These are phyloP conservation scores for Achroia grisella DNA, from an alignment of 1,140 invertebrate genomes.

Conservation along the genomic window DNA sequence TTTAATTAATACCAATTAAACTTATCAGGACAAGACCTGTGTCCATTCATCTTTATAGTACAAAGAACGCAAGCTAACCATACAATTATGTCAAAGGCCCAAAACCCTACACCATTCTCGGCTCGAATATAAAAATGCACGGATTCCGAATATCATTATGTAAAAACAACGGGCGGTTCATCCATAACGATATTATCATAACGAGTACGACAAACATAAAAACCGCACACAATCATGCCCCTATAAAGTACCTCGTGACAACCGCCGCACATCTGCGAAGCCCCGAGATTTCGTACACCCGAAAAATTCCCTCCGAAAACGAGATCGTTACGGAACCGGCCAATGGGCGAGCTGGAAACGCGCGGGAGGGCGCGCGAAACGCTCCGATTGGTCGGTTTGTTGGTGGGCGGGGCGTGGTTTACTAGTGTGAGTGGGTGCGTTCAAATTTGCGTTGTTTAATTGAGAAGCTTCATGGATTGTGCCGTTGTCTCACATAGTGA, in stretches of 20 bases:
- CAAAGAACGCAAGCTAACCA: too few species aligned
- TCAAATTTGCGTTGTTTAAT: slow-evolving; percentile 24
- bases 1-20: too few species aligned
- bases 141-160: slow-evolving; percentile 37
- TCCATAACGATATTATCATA: slow-evolving; percentile 65
- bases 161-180: slow-evolving; percentile 42
- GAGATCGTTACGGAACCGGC: slow-evolving; percentile 39
- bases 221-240: slow-evolving; percentile 45
- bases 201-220: slow-evolving; percentile 44
- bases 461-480: slow-evolving; percentile 15
- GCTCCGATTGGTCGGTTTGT: slow-evolving; percentile 38
- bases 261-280: slow-evolving; percentile 47
- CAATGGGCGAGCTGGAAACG: slow-evolving; percentile 31
- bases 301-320: slow-evolving; percentile 61
- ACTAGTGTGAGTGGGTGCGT: slow-evolving; percentile 10
- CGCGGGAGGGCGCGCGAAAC: slow-evolving; percentile 41
- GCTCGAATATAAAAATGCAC: slow-evolving; percentile 16
- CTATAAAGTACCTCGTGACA: slow-evolving; percentile 51
- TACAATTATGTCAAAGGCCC: not conserved
- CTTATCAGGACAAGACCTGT: too few species aligned
- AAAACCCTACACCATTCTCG: not conserved
- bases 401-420: slow-evolving; percentile 11
- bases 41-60: too few species aligned
- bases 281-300: slow-evolving; percentile 53
- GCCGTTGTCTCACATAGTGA: slow-evolving; percentile 12